phyloP scores from a whole-genome alignment of 2,113 vertebrate genomes.

The Platichthys stellatus region DNA sequence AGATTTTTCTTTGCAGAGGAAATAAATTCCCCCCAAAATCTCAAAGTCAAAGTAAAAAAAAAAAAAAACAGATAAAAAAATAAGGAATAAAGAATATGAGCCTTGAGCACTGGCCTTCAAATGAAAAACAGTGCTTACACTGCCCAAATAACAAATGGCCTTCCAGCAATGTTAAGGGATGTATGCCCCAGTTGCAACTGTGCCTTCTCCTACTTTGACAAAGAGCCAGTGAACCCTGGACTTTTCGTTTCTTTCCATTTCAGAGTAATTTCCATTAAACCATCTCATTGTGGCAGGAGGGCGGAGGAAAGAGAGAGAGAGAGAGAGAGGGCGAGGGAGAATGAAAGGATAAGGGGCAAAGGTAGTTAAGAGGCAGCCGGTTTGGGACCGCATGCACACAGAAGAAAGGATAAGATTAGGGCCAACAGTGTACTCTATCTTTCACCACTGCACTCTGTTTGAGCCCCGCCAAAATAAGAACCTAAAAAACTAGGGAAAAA shows the following conservation, averaged over 20 bases:
- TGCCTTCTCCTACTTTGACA: slow-evolving; percentile 50
- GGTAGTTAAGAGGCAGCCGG: slow-evolving; percentile 58
- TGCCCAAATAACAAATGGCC: slow-evolving; percentile 51
- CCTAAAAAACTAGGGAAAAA: slow-evolving; percentile 7
- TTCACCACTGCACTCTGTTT: slow-evolving; percentile 51
- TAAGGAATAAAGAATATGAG: slow-evolving; percentile 12
- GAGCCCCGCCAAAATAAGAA: slow-evolving; percentile 39
- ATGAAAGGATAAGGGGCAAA: slow-evolving; percentile 59
- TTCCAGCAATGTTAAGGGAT: slow-evolving; percentile 57
- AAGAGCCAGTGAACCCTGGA: slow-evolving; percentile 51
- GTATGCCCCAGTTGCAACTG: slow-evolving; percentile 41
- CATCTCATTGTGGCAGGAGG: slow-evolving; percentile 50
- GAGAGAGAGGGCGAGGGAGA: slow-evolving; percentile 17
- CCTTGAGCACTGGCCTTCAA: neutral
- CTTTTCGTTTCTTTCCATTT: slow-evolving; percentile 59
- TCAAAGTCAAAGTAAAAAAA: slow-evolving; percentile 6
- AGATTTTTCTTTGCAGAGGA: slow-evolving; percentile 10
- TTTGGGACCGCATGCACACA: slow-evolving; percentile 45
- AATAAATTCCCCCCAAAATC: slow-evolving; percentile 16
- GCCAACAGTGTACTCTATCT: slow-evolving; percentile 47
- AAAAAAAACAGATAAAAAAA: neutral
- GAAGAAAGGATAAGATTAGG: slow-evolving; percentile 52
- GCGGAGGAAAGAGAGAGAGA: slow-evolving; percentile 7
- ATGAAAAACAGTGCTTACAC: slow-evolving; percentile 43
- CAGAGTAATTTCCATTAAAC: slow-evolving; percentile 66